Conservation (phyloP, 2,888 invertebrate species). For the Meteorus colon region DNA sequence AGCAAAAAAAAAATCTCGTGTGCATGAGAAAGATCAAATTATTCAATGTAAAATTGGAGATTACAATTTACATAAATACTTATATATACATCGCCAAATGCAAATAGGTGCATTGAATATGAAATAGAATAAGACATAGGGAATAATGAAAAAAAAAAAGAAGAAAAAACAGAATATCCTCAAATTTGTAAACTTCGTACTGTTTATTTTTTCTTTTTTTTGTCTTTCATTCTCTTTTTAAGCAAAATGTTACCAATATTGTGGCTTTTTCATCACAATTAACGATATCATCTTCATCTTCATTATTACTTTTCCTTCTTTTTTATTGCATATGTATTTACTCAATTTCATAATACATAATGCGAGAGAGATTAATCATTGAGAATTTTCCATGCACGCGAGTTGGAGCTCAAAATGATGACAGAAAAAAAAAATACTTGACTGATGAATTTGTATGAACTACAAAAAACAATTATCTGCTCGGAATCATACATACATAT, state of each 20-base stretch:
- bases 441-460: constrained; percentile 61
- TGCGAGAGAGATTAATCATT: constrained; percentile 7
- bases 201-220: not conserved
- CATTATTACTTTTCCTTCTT: too few relatives aligned
- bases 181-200: not conserved
- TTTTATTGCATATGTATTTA: not conserved
- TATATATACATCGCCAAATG: not conserved
- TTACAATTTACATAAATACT: not conserved
- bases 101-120: not conserved
- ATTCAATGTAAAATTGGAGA: not conserved
- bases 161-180: constrained; percentile 22
- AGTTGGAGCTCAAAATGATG: constrained; percentile 33
- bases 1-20: constrained; percentile 2
- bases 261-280: not conserved
- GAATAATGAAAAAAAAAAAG: constrained; percentile 16
- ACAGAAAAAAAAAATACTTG: constrained; percentile 48
- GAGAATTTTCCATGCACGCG: constrained; percentile 9
- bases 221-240: not conserved
- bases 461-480: constrained; percentile 46
- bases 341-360: not conserved
- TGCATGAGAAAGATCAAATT: not conserved
- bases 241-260: not conserved
- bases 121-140: not conserved
- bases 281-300: not conserved
- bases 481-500: not conserved